Evolutionary conservation across 2,797 vertebrate species (phyloP).

Genomic region (Lepilemur ruficaudatus): DNA sequence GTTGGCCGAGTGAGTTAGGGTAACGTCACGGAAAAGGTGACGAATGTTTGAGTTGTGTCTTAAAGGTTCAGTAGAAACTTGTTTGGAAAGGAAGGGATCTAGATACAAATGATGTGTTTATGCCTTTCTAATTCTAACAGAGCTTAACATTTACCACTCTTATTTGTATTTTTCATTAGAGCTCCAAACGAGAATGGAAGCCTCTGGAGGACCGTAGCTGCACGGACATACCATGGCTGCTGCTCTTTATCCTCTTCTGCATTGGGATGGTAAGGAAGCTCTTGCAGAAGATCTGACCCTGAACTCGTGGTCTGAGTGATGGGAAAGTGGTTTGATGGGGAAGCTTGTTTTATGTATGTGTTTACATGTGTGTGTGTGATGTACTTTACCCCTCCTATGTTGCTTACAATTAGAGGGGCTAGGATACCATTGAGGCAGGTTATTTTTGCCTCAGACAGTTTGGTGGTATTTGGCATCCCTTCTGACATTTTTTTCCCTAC

Average conservation of each 20-base stretch:
- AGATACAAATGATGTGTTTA: neutral
- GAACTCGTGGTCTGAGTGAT: neutral
- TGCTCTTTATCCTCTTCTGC: constrained; percentile 95
- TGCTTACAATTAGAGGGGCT: neutral
- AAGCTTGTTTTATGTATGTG: neutral
- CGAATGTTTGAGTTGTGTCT: neutral
- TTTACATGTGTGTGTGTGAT: neutral
- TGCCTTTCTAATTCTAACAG: neutral
- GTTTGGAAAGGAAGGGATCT: neutral
- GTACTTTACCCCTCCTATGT: neutral
- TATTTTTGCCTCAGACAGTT: neutral
- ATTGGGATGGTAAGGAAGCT: constrained; percentile 95
- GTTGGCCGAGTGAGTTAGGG: neutral
- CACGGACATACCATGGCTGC: constrained; percentile 97
- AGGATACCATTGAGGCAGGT: neutral
- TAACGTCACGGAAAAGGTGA: neutral
- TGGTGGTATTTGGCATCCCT: neutral
- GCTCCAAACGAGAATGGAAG: constrained; percentile 97
- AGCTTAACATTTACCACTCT: constrained; percentile 14
- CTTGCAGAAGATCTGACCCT: neutral
- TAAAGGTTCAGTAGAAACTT: neutral
- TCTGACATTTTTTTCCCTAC: neutral
- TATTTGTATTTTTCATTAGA: constrained; percentile 85
- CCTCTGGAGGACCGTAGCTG: constrained; percentile 97
- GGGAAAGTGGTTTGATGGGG: neutral